phyloP scores from a whole-genome alignment of 2,113 vertebrate species.

The Phocoena sinus region DNA sequence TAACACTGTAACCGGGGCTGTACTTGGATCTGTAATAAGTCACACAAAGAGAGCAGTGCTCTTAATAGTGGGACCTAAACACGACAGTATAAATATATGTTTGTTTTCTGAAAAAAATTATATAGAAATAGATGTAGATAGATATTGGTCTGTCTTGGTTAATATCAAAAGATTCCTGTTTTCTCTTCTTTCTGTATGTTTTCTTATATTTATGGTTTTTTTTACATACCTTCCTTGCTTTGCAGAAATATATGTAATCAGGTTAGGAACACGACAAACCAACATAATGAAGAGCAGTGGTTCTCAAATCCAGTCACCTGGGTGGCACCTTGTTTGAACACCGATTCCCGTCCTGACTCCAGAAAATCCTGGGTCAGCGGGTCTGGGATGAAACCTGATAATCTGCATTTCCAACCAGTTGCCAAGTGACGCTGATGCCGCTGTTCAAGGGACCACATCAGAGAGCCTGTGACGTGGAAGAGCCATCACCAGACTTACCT shows the following conservation, averaged over 20 bases:
- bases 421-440: background rate
- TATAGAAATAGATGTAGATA: background rate
- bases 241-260: background rate
- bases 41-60: background rate
- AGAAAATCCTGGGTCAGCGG: background rate
- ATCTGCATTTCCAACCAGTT: background rate
- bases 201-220: background rate
- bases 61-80: background rate
- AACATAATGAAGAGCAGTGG: background rate
- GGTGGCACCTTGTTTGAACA: background rate
- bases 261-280: background rate
- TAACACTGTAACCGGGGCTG: background rate
- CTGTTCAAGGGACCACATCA: background rate
- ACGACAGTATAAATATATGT: background rate
- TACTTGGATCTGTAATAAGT: constrained; percentile 31
- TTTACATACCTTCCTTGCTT: background rate
- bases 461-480: background rate
- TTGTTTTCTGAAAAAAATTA: background rate
- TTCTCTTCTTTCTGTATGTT: background rate
- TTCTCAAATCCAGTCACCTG: background rate
- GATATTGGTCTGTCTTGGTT: background rate
- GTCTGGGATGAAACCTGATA: background rate
- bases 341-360: background rate
- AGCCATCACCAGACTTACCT: background rate
- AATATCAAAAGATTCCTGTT: background rate